Percentiles rank a stretch among this genome's conserved stretches.
Evolutionary conservation across 2,113 vertebrate genomes (phyloP).

Genomic region (Microcebus tavaratra): DNA sequence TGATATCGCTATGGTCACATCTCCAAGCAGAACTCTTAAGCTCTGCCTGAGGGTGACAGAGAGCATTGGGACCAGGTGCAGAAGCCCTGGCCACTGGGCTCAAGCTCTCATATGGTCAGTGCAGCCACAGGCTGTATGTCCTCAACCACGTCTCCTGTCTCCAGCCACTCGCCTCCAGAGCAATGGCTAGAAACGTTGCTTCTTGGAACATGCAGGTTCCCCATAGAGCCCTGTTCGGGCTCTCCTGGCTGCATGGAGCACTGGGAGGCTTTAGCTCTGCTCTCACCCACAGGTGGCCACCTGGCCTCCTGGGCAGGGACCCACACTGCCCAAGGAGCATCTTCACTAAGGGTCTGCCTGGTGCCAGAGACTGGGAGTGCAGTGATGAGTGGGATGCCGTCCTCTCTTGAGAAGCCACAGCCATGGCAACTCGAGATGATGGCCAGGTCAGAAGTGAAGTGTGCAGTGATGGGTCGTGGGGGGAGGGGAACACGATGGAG

Average conservation of each 20-base stretch:
- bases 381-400: too few relatives aligned
- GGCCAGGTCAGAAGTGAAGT: not conserved
- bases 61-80: not conserved
- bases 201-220: not conserved
- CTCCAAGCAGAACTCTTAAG: not conserved
- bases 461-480: too few relatives aligned
- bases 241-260: not conserved
- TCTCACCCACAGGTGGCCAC: not conserved
- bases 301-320: not conserved
- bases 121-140: accelerated
- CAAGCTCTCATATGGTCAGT: not conserved
- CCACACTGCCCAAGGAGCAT: not conserved
- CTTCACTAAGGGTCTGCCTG: not conserved
- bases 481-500: not conserved
- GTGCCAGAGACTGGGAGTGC: not conserved
- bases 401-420: not conserved
- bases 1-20: not conserved
- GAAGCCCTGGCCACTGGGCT: not conserved
- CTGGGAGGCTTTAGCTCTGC: not conserved
- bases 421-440: not conserved
- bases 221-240: not conserved
- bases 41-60: not conserved
- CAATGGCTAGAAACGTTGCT: not conserved
- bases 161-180: not conserved
- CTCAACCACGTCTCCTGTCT: not conserved